A percentile compares a stretch with the other conserved stretches of the same genome.
phyloP scores from a whole-genome alignment of 2,797 vertebrate genomes.

The Yasuhikotakia modesta region DNA sequence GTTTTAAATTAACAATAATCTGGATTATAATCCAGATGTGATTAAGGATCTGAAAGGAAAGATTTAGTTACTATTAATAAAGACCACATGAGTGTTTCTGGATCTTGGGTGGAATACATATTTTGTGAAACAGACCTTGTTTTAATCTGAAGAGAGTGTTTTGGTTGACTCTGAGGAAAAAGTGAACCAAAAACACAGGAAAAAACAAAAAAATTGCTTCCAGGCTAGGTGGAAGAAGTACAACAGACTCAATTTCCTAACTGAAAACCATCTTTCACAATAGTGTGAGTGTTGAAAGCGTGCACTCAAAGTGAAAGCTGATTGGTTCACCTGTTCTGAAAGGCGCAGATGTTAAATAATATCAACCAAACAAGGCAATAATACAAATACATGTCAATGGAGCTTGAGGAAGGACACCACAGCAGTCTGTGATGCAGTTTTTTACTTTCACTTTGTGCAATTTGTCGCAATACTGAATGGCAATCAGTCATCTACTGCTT shows the following conservation, averaged over 20 bases:
- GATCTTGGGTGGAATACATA: background rate
- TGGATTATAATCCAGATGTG: conserved; percentile 8
- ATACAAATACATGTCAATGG: background rate
- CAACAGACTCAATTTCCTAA: background rate
- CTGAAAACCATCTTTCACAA: conserved; percentile 11
- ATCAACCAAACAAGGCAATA: background rate
- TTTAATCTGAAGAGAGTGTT: background rate
- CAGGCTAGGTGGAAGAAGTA: conserved; percentile 33
- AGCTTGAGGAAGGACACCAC: background rate
- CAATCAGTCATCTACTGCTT: background rate
- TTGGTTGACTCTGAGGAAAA: background rate
- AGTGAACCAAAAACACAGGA: background rate
- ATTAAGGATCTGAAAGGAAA: conserved; percentile 12
- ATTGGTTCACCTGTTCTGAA: background rate
- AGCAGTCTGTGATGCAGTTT: background rate
- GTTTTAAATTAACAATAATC: conserved; percentile 6
- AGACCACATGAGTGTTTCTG: conserved; percentile 9
- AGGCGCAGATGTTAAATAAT: background rate
- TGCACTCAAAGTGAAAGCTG: background rate
- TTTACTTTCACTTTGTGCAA: background rate
- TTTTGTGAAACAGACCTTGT: conserved; percentile 14
- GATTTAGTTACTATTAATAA: conserved; percentile 17
- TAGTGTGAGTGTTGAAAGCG: background rate
- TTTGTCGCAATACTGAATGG: background rate
- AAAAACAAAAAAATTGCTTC: conserved; percentile 37